A percentile compares a stretch with the other conserved stretches of the same genome.
Conservation (phyloP, 2,888 invertebrate genomes). For the Atrina japonica region DNA sequence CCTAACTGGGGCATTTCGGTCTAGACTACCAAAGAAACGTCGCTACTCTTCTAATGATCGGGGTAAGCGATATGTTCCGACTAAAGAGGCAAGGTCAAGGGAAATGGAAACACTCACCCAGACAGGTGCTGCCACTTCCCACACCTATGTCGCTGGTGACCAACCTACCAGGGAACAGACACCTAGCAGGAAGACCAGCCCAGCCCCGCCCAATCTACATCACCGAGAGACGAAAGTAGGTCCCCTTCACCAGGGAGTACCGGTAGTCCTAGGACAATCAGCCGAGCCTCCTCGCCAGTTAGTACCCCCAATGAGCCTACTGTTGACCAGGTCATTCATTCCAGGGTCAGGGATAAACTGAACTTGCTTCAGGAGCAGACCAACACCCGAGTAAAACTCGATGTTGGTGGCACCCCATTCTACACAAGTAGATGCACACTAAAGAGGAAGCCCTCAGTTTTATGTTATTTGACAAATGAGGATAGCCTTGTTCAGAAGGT, state of each 20-base stretch:
- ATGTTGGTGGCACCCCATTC: not conserved
- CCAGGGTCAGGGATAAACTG: not conserved
- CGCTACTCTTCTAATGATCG: not conserved
- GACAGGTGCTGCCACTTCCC: no score
- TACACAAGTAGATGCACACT: not conserved
- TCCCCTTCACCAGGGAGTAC: not conserved
- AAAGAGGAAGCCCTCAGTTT: slow-evolving; percentile 1
- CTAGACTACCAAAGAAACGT: not conserved
- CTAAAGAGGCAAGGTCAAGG: no score
- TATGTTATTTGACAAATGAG: not conserved
- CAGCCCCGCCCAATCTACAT: no score
- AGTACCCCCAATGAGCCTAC: no score
- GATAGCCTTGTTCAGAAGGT: not conserved
- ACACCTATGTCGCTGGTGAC: no score
- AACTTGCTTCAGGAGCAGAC: not conserved
- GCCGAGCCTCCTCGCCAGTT: no score
- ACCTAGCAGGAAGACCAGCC: no score
- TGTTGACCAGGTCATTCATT: no score
- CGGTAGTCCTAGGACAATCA: not conserved
- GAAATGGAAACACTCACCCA: no score
- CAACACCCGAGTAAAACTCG: not conserved
- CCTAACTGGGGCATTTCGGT: no score
- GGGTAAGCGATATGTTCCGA: not conserved
- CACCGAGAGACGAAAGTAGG: not conserved
- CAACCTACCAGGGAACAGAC: no score